Base-by-base conservation (phyloP, 2,888 invertebrate genomes). In the Drosophila multiciliata region DNA sequence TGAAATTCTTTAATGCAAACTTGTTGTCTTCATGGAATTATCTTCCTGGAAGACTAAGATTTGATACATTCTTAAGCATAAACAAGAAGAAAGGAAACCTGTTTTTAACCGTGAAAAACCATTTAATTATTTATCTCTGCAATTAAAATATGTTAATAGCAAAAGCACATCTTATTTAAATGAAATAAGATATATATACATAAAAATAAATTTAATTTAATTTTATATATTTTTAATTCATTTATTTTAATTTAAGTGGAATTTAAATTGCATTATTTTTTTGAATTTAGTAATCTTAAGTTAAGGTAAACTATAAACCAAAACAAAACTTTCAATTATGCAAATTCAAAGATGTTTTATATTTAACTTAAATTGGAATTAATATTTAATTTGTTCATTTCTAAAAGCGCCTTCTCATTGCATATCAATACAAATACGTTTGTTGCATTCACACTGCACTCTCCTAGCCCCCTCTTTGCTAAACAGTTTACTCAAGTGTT, bases 401-500 rank as follows among this genome's bases (percentile, higher is more conserved):
- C 8, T 17, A 3, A 8, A 8, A 17, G 0, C 2, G 8, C 23
- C 8, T 8, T 15, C 15, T 2, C 3, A 45, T 40, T n/a, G 9
- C n/a, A n/a, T 9, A 9, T 0, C n/a, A 40, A 17, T 15, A 17
- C 36, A 15, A 17, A 38, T 23, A 38, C 0, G 29, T 6, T 9
- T 5, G 20, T 52, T 32, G 29, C 50, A 52, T 58, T 38, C n/a
- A 50, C 20, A 40, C 45, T 55, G 36, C 64, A 63, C n/a, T n/a
- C n/a, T n/a, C n/a, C n/a, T n/a, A n/a, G n/a, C 35, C 1, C 23
- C 7, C 4, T 23, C 20, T 63, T 42, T 35, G 65, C 20, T 55
- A 7, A 26, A 29, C 36, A 54, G 68, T 83, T 73, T 73, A 61
- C 58, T 58, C 84, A 83, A 80, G 68, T 82, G 77, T 75, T 66